Conservation (phyloP, 2,797 vertebrate genomes). For the Sebastes itinus region DNA sequence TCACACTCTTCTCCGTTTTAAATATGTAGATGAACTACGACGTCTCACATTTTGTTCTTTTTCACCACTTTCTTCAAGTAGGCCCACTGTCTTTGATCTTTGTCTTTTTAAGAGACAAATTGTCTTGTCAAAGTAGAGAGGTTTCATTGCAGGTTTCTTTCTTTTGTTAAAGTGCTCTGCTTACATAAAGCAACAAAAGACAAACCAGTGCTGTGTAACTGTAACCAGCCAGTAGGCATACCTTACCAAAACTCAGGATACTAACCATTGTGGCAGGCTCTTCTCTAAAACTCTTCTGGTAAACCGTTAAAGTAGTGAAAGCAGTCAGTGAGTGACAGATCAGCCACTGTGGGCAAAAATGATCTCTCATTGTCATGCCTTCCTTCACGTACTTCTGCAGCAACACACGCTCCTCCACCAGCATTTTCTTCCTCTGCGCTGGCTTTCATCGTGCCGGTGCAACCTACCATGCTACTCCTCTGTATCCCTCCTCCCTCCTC, state of each 20-base stretch:
- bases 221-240: not conserved
- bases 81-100: not conserved
- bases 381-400: conserved; percentile 8
- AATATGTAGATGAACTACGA: not conserved
- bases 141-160: not conserved
- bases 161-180: not conserved
- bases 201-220: not conserved
- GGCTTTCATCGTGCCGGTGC: conserved; percentile 55
- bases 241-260: not conserved
- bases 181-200: not conserved
- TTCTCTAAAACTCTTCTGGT: not conserved
- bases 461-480: conserved; percentile 74
- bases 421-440: not conserved
- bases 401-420: not conserved
- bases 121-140: not conserved
- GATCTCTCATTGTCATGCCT: not conserved
- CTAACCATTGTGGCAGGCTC: not conserved
- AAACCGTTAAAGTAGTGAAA: not conserved
- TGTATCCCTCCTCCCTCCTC: not conserved
- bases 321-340: not conserved
- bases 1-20: not conserved
- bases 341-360: not conserved
- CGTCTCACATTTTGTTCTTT: not conserved
- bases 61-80: not conserved
- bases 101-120: not conserved